These are phyloP conservation scores for Gymnarchus niloticus DNA, from an alignment of 2,113 vertebrate genomes.

Conservation along the genomic window DNA sequence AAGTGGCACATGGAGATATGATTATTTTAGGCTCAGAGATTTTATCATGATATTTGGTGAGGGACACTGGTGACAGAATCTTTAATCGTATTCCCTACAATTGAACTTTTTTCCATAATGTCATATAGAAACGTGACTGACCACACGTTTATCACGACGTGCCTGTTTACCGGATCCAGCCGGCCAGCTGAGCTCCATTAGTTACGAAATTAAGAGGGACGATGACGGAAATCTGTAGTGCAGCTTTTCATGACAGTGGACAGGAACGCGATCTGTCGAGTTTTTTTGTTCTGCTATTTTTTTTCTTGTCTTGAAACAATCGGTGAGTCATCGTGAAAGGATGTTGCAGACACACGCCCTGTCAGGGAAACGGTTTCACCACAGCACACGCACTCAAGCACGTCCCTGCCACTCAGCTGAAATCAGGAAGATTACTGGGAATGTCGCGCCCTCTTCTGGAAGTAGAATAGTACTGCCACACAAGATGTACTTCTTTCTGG, in stretches of 20 bases:
- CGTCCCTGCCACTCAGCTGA: background rate
- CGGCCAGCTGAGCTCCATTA: too few species aligned
- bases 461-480: background rate
- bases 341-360: background rate
- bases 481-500: background rate
- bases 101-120: background rate
- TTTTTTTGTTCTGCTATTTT: background rate
- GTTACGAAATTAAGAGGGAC: background rate
- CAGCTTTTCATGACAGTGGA: background rate
- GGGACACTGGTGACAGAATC: too few species aligned
- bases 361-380: background rate
- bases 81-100: background rate
- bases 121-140: background rate
- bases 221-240: background rate
- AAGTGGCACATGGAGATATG: too few species aligned
- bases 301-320: background rate
- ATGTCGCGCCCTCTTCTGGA: conserved; percentile 36
- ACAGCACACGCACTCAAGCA: conserved; percentile 1
- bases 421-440: background rate
- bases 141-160: background rate
- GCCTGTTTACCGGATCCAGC: background rate
- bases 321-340: background rate
- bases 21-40: too few species aligned
- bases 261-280: background rate
- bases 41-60: too few species aligned